Base-by-base conservation (phyloP, 1,140 invertebrate genomes). In the Drosophila bifasciata region DNA sequence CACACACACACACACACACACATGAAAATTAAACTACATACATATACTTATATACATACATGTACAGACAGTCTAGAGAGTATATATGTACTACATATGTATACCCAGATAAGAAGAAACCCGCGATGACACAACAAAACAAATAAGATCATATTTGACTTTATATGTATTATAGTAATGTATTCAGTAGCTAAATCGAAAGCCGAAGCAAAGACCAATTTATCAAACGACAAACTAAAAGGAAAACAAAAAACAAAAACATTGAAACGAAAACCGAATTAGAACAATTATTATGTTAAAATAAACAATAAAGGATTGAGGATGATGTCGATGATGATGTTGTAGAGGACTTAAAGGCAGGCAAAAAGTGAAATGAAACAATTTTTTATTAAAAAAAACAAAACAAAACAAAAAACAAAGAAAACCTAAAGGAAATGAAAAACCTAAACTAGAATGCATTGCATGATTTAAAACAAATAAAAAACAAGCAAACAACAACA, bases 181-280 rank as follows among this genome's bases (percentile, higher is more conserved):
- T 86, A 85, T 80, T 81, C 77, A 67, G 73, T 86, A 86, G 73
- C 60, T 77, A 71, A 86, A 85, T 67, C 57, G 73, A 74, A 72
- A 89, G 79, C 73, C 79, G 85, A 89, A 80, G 80, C 85, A 89
- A 89, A 89, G 85, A 89, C 85, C 85, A 89, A 89, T 89, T 89
- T 89, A 89, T 89, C 77, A 84, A 36, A 84, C 72, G 74, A 76
- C 41, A 57, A 70, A 46, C 23, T 49, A 57, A 69, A 51, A 40
- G 56, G 48, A 46, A 43, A 66, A 55, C 40, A 36, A 44, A 28
- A 46, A 43, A 66, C 48, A 46, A 36, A 44, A 28, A 17, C 49
- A 32, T 11, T 28, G 44, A 68, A 60, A 60, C n/a, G 43, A 46
- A 55, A 66, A 53, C 41, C 36, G 41, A 61, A 44, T 9, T 15